Evolutionary conservation across 2,797 vertebrate genomes (phyloP), one percentile per base, ranked within the genome.

Genomic region (Melanotaenia nigrans): DNA sequence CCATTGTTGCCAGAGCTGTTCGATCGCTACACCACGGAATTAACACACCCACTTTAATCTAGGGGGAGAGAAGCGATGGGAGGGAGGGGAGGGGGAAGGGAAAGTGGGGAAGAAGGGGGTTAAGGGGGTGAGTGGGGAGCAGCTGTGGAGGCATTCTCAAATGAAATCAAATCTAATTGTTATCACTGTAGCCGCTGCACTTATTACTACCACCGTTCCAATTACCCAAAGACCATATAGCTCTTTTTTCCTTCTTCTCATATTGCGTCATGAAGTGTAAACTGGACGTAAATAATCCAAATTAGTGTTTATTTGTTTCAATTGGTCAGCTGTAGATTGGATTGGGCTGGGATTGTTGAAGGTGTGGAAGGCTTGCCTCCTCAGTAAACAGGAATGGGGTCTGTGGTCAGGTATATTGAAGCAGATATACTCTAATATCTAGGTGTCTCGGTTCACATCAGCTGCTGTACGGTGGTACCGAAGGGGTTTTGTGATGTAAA

Each of bases 1-100:
- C 96, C 96, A 96, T 97, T 97, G 96, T 97, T 97, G 96, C 96
- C 96, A 97, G 96, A 97, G 96, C 96, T 93, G 95, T 97, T 97
- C 96, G 96, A 97, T 97, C 96, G 96, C 95, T 95, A 96, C 95
- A 96, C 96, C 96, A 93, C 91, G 94, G 96, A 97, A 97, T 97
- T 96, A 97, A 97, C 96, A 96, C 96, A 96, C 96, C 92, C 93
- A 96, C 96, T 95, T 97, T 97, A 97, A 97, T 97, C 96, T 97
- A 96, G 95, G 95, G 95, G 95, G 96, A 96, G 95, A 95, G 90
- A 81, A 87, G 89, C 13, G 76, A 80, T 85, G 83, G 75, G 76
- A 83, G 75, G 45, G 53, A 32, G 73, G 62, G 60, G 40, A 62
- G 79, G 68, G 68, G 73, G 71, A 36, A 57, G 61, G 65, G 53